phyloP scores from a whole-genome alignment of 2,888 invertebrate species.

The Myopa tessellatipennis region DNA sequence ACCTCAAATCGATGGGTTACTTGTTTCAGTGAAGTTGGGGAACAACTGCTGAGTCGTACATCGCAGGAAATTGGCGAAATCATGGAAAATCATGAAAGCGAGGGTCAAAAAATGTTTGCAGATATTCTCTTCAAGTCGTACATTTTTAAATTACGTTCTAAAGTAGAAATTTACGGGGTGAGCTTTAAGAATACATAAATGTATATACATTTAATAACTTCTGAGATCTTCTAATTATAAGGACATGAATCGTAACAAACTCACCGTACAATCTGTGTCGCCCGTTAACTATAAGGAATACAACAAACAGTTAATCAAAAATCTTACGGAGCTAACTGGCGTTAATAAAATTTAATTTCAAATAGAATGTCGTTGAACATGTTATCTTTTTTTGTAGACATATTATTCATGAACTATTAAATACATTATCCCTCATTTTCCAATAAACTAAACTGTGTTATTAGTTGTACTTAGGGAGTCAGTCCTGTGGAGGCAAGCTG shows the following conservation, averaged over 20 bases:
- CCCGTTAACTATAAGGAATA: slow-evolving; percentile 83
- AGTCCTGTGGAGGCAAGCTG: too few relatives aligned
- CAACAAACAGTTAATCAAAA: slow-evolving; percentile 77
- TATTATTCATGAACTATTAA: slow-evolving; percentile 9
- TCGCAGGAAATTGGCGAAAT: slow-evolving; percentile 84
- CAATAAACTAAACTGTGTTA: neutral
- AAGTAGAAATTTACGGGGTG: slow-evolving; percentile 92
- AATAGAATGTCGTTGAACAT: neutral
- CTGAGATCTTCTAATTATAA: slow-evolving; percentile 41
- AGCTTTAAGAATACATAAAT: slow-evolving; percentile 61
- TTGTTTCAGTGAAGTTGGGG: slow-evolving; percentile 87
- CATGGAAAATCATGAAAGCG: slow-evolving; percentile 75
- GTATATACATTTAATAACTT: too few relatives aligned
- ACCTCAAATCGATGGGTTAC: slow-evolving; percentile 91
- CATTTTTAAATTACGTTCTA: slow-evolving; percentile 86
- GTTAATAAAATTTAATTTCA: slow-evolving; percentile 60
- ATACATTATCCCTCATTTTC: neutral
- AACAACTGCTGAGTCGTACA: slow-evolving; percentile 77
- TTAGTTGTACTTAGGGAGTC: neutral
- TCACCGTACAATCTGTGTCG: slow-evolving; percentile 76
- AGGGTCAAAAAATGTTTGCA: slow-evolving; percentile 75
- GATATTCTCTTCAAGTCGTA: slow-evolving; percentile 83
- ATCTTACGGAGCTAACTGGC: slow-evolving; percentile 75
- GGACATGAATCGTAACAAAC: slow-evolving; percentile 75
- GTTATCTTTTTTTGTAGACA: neutral